Evolutionary conservation across 1,140 invertebrate genomes (phyloP), one percentile per base, ranked within the genome.

Genomic region (Ceratosolen fusciceps): DNA sequence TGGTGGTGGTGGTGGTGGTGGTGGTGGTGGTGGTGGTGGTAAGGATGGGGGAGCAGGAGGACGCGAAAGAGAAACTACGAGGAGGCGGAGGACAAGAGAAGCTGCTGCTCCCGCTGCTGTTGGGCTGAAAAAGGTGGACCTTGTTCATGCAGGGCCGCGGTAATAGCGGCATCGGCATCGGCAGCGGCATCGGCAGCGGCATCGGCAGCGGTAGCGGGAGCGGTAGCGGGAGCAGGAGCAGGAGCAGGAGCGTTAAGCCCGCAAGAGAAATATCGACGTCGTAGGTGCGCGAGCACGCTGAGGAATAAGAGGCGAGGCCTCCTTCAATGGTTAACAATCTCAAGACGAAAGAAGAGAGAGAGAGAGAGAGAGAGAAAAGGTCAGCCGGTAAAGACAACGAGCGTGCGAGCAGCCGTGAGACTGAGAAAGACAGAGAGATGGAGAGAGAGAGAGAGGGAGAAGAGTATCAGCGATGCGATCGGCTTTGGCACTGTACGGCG

Each of bases 401-500:
- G n/a, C 8, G 24, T 24, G 19, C 65, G 39, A 34, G 65, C 39
- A 16, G 67, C 80, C 80, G 83, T 80, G 76, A 80, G 83, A 83
- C 68, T 8, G 24, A 34, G 43, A 65, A 3, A 76, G 54, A 29
- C 56, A 74, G 80, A 80, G 70, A 81, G 80, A 70, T 58, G 65
- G 74, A 82, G 79, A 80, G 79, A 74, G 71, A 81, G 77, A 81
- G 82, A 82, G 71, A 12, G 31, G 16, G 37, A 52, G 19, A 68
- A 24, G 81, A 81, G 83, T 88, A 89, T 89, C 88, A 82, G 84
- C 86, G 89, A 88, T 89, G 87, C 88, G 84, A 89, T 89, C 89
- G 87, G 58, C 86, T 88, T 89, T 90, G 88, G 89, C 89, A 90
- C 89, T 89, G 88, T 86, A 85, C 85, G 86, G 86, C 88, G 89